phyloP scores from a whole-genome alignment of 1,140 invertebrate species.

The Teleogryllus occipitalis region DNA sequence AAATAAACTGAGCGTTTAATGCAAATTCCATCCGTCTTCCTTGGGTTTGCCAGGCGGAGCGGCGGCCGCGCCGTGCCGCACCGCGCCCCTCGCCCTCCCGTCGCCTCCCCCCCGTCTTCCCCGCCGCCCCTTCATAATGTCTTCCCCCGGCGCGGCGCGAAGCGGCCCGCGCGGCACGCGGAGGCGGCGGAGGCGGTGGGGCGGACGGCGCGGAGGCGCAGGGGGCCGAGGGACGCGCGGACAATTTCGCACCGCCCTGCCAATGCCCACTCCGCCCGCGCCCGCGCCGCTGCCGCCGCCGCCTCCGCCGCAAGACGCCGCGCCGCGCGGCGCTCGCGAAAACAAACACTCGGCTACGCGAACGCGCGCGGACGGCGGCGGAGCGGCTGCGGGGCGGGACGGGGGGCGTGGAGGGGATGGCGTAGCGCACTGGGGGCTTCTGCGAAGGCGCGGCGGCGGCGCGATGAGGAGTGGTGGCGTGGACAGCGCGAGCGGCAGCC shows the following conservation, averaged over 20 bases:
- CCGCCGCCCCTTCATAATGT: neutral
- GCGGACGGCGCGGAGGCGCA: neutral
- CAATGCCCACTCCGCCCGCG: too few relatives aligned
- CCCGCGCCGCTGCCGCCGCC: too few relatives aligned
- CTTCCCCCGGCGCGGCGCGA: neutral
- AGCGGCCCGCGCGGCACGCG: too few relatives aligned
- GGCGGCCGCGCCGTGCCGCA: conserved; percentile 11
- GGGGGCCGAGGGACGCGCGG: neutral
- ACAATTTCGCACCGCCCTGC: neutral
- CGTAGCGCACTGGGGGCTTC: too few relatives aligned
- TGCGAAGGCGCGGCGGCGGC: too few relatives aligned
- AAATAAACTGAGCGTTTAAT: conserved; percentile 24
- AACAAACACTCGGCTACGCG: neutral
- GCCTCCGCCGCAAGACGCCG: neutral
- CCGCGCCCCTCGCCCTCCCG: conserved; percentile 13
- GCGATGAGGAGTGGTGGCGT: too few relatives aligned
- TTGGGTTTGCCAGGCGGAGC: conserved; percentile 14
- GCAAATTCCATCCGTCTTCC: conserved; percentile 22
- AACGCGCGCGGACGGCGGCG: neutral
- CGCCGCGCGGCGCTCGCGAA: neutral
- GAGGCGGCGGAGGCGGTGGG: neutral
- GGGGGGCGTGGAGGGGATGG: too few relatives aligned
- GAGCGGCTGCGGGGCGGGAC: too few relatives aligned
- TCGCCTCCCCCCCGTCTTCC: neutral
- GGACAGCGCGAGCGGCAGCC: too few relatives aligned